Conservation (phyloP, 2,113 vertebrate species). For the Erythrolamprus reginae region DNA sequence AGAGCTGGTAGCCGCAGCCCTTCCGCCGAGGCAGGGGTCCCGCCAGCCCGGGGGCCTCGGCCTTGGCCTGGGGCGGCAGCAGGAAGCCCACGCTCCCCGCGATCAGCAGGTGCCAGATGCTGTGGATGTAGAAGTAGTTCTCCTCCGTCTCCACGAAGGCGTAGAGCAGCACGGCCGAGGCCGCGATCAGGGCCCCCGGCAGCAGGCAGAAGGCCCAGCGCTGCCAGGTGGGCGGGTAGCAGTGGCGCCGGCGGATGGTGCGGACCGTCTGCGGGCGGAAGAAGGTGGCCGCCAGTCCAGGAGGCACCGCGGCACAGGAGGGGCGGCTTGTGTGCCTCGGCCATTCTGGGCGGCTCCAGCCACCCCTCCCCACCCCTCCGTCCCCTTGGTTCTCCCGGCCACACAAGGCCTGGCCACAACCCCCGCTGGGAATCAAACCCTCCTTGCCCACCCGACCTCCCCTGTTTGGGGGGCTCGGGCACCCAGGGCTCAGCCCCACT, state of each 20-base stretch:
- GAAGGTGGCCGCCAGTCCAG: background rate
- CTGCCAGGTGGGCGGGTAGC: conserved; percentile 97
- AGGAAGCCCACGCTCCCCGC: conserved; percentile 94
- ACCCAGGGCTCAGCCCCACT: background rate
- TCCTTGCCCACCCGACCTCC: too few species aligned
- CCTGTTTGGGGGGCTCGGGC: accelerated
- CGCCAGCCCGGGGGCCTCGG: conserved; percentile 69
- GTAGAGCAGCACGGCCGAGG: conserved; percentile 86
- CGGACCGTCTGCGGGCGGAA: conserved; percentile 79
- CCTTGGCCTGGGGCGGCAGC: conserved; percentile 88
- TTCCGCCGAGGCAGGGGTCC: conserved; percentile 78
- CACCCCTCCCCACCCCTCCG: background rate
- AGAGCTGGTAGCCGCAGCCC: conserved; percentile 94
- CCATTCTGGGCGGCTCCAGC: background rate
- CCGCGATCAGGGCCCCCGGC: conserved; percentile 89
- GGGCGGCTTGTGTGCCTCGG: too few species aligned
- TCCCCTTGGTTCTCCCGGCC: background rate
- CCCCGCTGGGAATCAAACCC: background rate
- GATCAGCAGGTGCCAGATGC: conserved; percentile 99
- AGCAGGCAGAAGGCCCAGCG: conserved; percentile 97
- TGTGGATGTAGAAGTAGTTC: conserved; percentile 99
- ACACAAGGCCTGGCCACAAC: background rate
- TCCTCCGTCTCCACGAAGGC: conserved; percentile 96
- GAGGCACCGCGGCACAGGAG: background rate
- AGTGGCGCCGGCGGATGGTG: conserved; percentile 87